phyloP scores from a whole-genome alignment of 2,113 vertebrate species.

The Phodopus roborovskii region DNA sequence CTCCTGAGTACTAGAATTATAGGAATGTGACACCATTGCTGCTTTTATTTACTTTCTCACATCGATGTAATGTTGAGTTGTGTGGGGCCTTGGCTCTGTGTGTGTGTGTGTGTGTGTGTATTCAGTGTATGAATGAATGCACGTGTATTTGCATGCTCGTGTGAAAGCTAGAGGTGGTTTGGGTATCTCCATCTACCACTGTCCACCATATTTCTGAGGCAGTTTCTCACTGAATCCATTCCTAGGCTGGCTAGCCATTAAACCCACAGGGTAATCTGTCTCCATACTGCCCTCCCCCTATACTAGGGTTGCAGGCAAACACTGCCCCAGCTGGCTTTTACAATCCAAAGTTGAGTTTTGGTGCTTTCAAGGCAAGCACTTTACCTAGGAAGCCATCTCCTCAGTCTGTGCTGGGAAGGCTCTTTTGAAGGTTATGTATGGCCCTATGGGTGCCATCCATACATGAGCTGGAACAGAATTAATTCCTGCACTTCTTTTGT shows the following conservation, averaged over 20 bases:
- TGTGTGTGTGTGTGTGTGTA: no score
- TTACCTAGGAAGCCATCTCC: background rate
- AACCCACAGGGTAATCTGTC: background rate
- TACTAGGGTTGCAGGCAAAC: background rate
- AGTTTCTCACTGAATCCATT: background rate
- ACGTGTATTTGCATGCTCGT: background rate
- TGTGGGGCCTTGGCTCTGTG: background rate
- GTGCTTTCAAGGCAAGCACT: background rate
- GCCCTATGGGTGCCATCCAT: background rate
- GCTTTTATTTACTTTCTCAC: constrained; percentile 13
- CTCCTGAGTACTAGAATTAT: background rate
- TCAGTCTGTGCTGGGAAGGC: background rate
- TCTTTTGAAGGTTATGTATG: background rate
- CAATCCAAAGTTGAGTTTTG: background rate
- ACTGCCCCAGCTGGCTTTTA: background rate
- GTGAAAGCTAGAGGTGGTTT: background rate
- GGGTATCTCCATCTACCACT: background rate
- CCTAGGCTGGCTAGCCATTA: background rate
- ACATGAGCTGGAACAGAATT: background rate
- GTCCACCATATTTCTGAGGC: background rate
- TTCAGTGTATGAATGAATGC: no score
- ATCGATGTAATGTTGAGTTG: background rate
- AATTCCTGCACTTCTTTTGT: background rate
- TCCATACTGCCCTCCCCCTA: background rate
- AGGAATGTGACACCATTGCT: background rate